phyloP scores from a whole-genome alignment of 2,888 invertebrate species.

The Cinara cedri region DNA sequence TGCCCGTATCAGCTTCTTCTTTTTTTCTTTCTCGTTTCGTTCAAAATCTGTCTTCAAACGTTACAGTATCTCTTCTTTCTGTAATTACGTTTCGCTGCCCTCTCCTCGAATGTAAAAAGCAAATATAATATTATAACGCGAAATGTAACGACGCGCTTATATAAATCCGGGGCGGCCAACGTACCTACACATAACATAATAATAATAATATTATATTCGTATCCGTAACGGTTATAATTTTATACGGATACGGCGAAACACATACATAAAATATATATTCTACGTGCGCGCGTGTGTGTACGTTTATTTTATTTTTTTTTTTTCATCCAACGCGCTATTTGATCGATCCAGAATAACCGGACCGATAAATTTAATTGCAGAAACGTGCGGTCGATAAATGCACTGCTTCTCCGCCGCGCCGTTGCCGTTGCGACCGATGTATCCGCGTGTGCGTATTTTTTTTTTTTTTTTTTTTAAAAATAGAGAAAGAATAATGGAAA shows the following conservation, averaged over 20 bases:
- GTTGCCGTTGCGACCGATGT: constrained; percentile 6
- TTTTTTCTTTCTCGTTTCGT: no score
- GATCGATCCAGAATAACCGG: constrained; percentile 56
- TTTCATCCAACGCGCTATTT: constrained; percentile 36
- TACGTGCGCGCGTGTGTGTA: constrained; percentile 11
- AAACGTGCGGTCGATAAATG: constrained; percentile 54
- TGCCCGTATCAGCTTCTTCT: no score
- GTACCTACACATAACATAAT: no score
- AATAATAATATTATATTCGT: constrained; percentile 17
- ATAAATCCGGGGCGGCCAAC: constrained; percentile 21
- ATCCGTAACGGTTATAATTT: constrained; percentile 43
- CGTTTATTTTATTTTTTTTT: constrained; percentile 1
- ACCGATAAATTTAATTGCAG: constrained; percentile 56
- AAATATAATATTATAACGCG: not conserved
- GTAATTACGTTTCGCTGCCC: no score
- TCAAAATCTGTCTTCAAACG: no score
- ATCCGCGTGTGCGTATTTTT: not conserved
- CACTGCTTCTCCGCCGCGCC: constrained; percentile 9
- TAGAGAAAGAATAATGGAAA: not conserved
- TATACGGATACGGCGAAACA: constrained; percentile 13
- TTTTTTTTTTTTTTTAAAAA: no score
- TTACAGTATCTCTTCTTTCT: no score
- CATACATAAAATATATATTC: not conserved
- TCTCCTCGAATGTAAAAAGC: not conserved
- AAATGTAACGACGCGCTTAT: not conserved